phyloP scores from a whole-genome alignment of 2,113 vertebrate genomes.

The Plotosus lineatus region DNA sequence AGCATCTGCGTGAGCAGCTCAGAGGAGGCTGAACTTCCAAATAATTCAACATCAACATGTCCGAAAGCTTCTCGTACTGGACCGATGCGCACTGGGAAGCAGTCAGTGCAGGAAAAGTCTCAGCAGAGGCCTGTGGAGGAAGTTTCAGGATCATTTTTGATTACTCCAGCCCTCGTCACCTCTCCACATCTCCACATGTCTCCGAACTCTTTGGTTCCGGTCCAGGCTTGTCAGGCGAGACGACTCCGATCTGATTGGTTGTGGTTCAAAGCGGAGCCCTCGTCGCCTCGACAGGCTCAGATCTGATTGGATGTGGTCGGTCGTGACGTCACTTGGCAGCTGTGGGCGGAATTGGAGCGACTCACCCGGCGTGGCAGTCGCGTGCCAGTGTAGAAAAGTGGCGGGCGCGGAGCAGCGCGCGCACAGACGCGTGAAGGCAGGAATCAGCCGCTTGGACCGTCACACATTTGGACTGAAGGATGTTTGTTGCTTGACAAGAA shows the following conservation, averaged over 20 bases:
- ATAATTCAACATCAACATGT: too few species aligned
- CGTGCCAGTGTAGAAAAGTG: constrained; percentile 71
- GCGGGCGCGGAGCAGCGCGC: constrained; percentile 3
- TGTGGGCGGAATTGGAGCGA: constrained; percentile 62
- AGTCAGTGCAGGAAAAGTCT: neutral
- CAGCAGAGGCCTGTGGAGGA: neutral
- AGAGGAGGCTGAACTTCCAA: too few species aligned
- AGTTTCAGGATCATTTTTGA: neutral
- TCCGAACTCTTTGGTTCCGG: neutral
- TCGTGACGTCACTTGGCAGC: constrained; percentile 68
- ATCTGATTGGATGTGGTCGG: constrained; percentile 67
- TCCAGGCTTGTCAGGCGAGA: constrained; percentile 8
- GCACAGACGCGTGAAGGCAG: neutral
- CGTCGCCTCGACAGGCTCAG: constrained; percentile 60
- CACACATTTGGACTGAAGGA: neutral
- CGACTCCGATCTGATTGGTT: constrained; percentile 25
- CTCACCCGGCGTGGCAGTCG: constrained; percentile 65
- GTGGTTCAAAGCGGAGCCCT: constrained; percentile 55
- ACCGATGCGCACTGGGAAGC: too few species aligned
- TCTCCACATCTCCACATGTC: neutral
- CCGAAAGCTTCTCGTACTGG: too few species aligned
- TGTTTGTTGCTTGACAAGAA: neutral
- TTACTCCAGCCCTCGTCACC: neutral
- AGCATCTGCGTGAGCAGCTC: too few species aligned
- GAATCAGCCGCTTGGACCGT: neutral